phyloP scores from a whole-genome alignment of 2,888 invertebrate genomes.

The Lypha dubia region DNA sequence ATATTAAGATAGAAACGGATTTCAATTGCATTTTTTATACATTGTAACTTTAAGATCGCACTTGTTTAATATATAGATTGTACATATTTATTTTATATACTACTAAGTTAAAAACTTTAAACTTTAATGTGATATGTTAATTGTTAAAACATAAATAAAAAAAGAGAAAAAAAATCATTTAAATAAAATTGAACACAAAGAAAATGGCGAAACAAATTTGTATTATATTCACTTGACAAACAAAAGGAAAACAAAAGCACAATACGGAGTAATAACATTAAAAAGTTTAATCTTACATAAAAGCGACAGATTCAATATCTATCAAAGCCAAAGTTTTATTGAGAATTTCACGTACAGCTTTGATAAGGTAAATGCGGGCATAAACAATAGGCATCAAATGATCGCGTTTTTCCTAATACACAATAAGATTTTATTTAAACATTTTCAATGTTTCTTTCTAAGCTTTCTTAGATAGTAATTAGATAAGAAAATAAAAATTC shows the following conservation, averaged over 20 bases:
- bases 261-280: not conserved
- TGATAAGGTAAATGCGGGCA: conserved; percentile 88
- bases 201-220: conserved; percentile 20
- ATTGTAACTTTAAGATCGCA: conserved; percentile 25
- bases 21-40: conserved; percentile 65
- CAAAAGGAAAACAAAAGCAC: not conserved
- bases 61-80: conserved; percentile 39
- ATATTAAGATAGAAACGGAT: conserved; percentile 35
- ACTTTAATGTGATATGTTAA: conserved; percentile 70
- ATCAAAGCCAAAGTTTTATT: conserved; percentile 87
- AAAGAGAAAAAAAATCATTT: not conserved
- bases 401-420: conserved; percentile 86
- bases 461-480: not conserved
- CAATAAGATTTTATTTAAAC: conserved; percentile 16
- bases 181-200: conserved; percentile 14
- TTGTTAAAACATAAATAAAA: conserved; percentile 34
- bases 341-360: conserved; percentile 86
- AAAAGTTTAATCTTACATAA: conserved; percentile 85
- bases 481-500: not conserved
- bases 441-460: not conserved
- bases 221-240: conserved; percentile 19
- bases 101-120: conserved; percentile 38
- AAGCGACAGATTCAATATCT: conserved; percentile 87
- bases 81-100: conserved; percentile 39
- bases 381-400: conserved; percentile 88